These are phyloP conservation scores for Metacarcinus magister DNA, from an alignment of 2,888 invertebrate species.

Conservation along the genomic window DNA sequence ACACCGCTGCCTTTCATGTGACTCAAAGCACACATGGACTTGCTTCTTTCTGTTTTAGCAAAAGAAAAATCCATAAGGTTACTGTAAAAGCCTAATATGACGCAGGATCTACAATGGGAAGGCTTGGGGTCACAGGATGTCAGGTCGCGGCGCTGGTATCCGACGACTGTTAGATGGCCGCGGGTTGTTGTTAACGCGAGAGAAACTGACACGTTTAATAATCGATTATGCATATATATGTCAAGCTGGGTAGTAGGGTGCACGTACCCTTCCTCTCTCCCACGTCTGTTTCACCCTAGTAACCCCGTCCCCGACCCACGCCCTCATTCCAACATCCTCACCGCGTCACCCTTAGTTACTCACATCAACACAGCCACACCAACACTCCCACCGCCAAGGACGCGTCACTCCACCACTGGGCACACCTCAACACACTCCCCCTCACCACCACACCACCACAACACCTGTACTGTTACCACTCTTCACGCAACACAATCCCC, in stretches of 20 bases:
- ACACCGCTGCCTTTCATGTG: not conserved
- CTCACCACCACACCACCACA: not conserved
- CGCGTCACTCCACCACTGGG: not conserved
- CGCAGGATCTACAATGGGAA: too few species aligned
- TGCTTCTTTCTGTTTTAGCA: not conserved
- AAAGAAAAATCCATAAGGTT: not conserved
- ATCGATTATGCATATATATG: constrained; percentile 28
- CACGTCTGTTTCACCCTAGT: not conserved
- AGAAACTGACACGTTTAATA: constrained; percentile 22
- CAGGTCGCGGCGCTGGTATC: not conserved
- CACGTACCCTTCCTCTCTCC: not conserved
- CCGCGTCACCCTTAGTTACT: too few species aligned
- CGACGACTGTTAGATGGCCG: constrained; percentile 11
- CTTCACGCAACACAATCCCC: not conserved
- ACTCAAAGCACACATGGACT: not conserved
- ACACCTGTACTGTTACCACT: not conserved
- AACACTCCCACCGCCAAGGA: not conserved
- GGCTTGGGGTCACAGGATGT: too few species aligned
- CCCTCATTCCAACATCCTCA: too few species aligned
- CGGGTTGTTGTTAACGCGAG: not conserved
- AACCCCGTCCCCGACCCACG: not conserved
- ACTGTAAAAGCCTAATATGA: too few species aligned
- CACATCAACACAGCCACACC: not conserved
- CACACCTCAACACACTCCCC: not conserved
- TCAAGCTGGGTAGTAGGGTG: not conserved